Evolutionary conservation across 1,140 invertebrate species (phyloP).

Genomic region (Drosophila littoralis): DNA sequence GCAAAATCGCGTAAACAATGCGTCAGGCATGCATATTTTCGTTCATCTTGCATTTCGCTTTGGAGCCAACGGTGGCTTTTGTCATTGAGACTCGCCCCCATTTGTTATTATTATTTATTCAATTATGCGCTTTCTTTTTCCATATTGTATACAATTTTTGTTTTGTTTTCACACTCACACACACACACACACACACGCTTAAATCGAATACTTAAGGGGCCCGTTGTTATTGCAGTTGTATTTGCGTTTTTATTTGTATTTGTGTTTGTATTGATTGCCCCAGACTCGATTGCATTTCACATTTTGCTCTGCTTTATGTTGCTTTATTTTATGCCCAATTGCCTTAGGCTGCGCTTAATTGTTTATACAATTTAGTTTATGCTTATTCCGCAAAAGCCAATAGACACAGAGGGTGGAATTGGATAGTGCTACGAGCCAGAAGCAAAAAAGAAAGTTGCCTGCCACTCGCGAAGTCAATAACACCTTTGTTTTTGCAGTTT

Average conservation of each 20-base stretch:
- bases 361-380: slow-evolving; percentile 47
- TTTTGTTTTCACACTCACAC: slow-evolving; percentile 74
- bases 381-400: slow-evolving; percentile 37
- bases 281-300: slow-evolving; percentile 51
- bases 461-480: slow-evolving; percentile 59
- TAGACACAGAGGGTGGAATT: slow-evolving; percentile 33
- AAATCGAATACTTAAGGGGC: slow-evolving; percentile 37
- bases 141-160: slow-evolving; percentile 62
- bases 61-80: slow-evolving; percentile 58
- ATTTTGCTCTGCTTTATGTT: slow-evolving; percentile 36
- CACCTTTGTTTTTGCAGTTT: slow-evolving; percentile 74
- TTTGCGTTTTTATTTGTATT: slow-evolving; percentile 32
- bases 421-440: slow-evolving; percentile 30
- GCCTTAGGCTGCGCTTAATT: slow-evolving; percentile 46
- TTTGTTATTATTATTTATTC: slow-evolving; percentile 81
- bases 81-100: slow-evolving; percentile 69
- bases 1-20: slow-evolving; percentile 76
- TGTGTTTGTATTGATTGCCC: slow-evolving; percentile 71
- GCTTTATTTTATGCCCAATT: slow-evolving; percentile 22
- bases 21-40: slow-evolving; percentile 59
- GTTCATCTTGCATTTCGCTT: slow-evolving; percentile 54
- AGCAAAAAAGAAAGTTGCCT: slow-evolving; percentile 65
- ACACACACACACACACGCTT: slow-evolving; percentile 20
- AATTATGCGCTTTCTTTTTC: slow-evolving; percentile 80
- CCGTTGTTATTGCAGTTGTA: slow-evolving; percentile 47